These are phyloP conservation scores for Pseudoatta argentina DNA, from an alignment of 1,140 invertebrate genomes.

Conservation along the genomic window DNA sequence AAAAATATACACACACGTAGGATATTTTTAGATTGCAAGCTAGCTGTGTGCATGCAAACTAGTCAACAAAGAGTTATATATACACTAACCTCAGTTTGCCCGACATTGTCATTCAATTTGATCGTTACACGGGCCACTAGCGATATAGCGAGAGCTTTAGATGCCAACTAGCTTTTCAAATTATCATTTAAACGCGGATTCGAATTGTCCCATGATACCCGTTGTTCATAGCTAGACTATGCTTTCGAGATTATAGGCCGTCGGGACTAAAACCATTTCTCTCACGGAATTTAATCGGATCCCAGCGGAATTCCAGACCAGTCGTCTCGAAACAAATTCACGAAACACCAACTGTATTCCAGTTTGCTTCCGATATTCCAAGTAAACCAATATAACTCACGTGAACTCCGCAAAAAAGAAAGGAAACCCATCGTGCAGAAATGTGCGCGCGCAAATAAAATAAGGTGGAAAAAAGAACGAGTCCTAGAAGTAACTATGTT, in stretches of 20 bases:
- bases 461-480: background rate
- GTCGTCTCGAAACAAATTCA: slow-evolving; percentile 40
- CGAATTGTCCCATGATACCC: slow-evolving; percentile 74
- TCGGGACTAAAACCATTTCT: slow-evolving; percentile 51
- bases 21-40: slow-evolving; percentile 16
- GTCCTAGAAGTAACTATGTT: background rate
- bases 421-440: background rate
- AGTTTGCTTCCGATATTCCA: slow-evolving; percentile 72
- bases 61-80: slow-evolving; percentile 33
- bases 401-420: slow-evolving; percentile 8
- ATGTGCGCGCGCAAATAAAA: slow-evolving; percentile 19
- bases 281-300: slow-evolving; percentile 66
- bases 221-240: slow-evolving; percentile 71
- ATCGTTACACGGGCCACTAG: slow-evolving; percentile 18
- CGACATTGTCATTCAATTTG: background rate
- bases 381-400: slow-evolving; percentile 47
- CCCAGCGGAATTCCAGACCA: slow-evolving; percentile 44
- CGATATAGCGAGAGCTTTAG: slow-evolving; percentile 53
- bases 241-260: slow-evolving; percentile 79
- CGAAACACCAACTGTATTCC: slow-evolving; percentile 73
- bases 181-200: slow-evolving; percentile 83
- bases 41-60: slow-evolving; percentile 13
- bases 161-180: slow-evolving; percentile 75
- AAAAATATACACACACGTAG: background rate
- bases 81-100: background rate